Percentiles rank a stretch among this genome's conserved stretches.
Conservation (phyloP, 2,113 vertebrate genomes). For the Lontra canadensis region DNA sequence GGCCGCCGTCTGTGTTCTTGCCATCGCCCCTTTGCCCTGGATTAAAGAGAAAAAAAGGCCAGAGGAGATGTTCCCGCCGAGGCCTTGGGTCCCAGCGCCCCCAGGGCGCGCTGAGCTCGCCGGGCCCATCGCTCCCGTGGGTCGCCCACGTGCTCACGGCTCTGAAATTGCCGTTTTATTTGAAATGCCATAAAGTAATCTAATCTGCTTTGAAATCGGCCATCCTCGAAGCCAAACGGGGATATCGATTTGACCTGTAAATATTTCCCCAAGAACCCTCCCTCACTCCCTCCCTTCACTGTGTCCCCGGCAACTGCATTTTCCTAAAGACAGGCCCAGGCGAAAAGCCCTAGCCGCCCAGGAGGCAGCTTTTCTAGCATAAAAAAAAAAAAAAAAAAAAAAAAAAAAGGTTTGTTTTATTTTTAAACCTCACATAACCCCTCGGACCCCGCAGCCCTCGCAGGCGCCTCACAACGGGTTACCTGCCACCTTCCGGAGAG, state of each 20-base stretch:
- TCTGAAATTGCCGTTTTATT: constrained; percentile 37
- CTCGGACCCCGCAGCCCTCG: fast-evolving
- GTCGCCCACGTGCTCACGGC: neutral
- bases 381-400: neutral
- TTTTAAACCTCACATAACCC: neutral
- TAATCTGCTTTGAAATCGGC: constrained; percentile 60
- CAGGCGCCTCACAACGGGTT: fast-evolving
- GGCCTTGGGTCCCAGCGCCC: too few species aligned
- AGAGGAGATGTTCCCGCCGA: neutral
- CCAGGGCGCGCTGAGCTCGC: fast-evolving
- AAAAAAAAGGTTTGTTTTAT: neutral
- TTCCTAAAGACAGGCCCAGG: neutral
- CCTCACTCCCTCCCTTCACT: neutral
- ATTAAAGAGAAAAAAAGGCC: neutral
- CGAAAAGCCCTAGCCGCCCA: fast-evolving
- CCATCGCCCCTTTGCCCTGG: neutral
- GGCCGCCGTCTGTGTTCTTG: neutral
- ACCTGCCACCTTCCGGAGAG: fast-evolving
- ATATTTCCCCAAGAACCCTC: neutral
- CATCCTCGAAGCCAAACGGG: neutral
- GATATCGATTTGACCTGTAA: constrained; percentile 11
- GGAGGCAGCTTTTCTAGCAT: neutral
- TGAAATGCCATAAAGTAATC: constrained; percentile 50
- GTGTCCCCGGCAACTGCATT: fast-evolving
- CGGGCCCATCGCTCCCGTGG: neutral